phyloP scores from a whole-genome alignment of 2,888 invertebrate species.

The Kryphioiulus occultus region DNA sequence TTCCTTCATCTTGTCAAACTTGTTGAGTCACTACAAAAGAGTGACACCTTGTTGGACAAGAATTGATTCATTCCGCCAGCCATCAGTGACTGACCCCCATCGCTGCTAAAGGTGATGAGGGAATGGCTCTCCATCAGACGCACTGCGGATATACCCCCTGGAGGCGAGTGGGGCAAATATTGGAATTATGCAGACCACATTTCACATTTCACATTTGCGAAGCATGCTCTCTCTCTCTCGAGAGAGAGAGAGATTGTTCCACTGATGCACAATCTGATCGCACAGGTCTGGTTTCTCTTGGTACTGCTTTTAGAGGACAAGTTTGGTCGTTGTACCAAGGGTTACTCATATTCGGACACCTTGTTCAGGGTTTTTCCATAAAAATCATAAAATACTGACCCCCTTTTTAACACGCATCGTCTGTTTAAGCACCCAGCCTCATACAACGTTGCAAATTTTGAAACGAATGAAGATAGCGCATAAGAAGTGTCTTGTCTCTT shows the following conservation, averaged over 20 bases:
- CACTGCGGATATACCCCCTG: slow-evolving; percentile 2
- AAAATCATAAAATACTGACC: background rate
- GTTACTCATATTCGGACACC: too few species aligned
- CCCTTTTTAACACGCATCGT: background rate
- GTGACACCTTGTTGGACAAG: slow-evolving; percentile 44
- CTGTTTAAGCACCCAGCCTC: too few species aligned
- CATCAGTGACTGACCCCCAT: slow-evolving; percentile 36
- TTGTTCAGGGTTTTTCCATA: background rate
- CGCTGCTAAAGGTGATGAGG: slow-evolving; percentile 32
- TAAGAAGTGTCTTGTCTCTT: too few species aligned
- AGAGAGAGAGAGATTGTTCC: too few species aligned
- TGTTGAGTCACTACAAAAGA: slow-evolving; percentile 45
- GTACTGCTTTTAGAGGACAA: too few species aligned
- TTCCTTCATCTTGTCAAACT: slow-evolving; percentile 42
- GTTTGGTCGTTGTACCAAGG: background rate
- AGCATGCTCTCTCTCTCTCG: too few species aligned
- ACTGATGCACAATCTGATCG: too few species aligned
- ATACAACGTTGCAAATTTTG: too few species aligned
- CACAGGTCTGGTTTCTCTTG: too few species aligned
- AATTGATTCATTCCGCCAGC: slow-evolving; percentile 33
- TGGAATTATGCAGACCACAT: background rate
- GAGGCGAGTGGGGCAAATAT: background rate
- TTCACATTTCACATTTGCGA: background rate
- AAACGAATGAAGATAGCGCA: too few species aligned
- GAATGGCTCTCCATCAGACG: slow-evolving; percentile 1